Percentiles rank a stretch among this genome's conserved stretches.
These are phyloP conservation scores for Phaonia tiefii DNA, from an alignment of 2,888 invertebrate genomes.

Conservation along the genomic window DNA sequence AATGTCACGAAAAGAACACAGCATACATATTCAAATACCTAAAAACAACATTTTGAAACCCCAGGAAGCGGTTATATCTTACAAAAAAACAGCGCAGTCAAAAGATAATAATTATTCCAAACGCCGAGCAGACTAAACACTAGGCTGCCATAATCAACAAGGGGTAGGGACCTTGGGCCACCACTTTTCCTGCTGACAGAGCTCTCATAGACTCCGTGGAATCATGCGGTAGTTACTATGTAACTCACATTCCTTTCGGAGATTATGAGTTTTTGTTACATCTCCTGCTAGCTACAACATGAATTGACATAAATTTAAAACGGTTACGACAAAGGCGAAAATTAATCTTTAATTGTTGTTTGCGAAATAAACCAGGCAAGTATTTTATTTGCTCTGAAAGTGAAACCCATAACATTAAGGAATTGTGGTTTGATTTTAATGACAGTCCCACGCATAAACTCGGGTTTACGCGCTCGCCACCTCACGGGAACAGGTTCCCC, in stretches of 20 bases:
- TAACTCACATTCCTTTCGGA: constrained; percentile 23
- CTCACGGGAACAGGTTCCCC: constrained; percentile 5
- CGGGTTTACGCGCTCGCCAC: constrained; percentile 2
- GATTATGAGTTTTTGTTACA: constrained; percentile 6
- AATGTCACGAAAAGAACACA: constrained; percentile 18
- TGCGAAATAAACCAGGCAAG: constrained; percentile 43
- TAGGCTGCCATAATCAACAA: not conserved
- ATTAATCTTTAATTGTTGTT: constrained; percentile 64
- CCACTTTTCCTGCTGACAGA: constrained; percentile 43
- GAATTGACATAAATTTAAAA: constrained; percentile 35
- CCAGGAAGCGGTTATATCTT: constrained; percentile 51
- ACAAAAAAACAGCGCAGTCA: constrained; percentile 38
- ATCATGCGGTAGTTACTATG: no score
- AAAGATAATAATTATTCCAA: constrained; percentile 59
- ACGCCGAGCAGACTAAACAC: constrained; percentile 41
- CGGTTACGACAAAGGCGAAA: constrained; percentile 37
- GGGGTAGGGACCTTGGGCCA: constrained; percentile 39
- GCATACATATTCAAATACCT: constrained; percentile 37
- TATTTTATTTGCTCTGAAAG: constrained; percentile 64
- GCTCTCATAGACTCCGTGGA: constrained; percentile 36
- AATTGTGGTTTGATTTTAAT: constrained; percentile 53
- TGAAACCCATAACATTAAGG: constrained; percentile 62
- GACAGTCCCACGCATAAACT: constrained; percentile 19
- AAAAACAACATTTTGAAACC: constrained; percentile 62
- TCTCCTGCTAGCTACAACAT: no score